Percentiles rank a stretch among this genome's conserved stretches.
phyloP scores from a whole-genome alignment of 2,797 vertebrate species.

The Streptopelia turtur region DNA sequence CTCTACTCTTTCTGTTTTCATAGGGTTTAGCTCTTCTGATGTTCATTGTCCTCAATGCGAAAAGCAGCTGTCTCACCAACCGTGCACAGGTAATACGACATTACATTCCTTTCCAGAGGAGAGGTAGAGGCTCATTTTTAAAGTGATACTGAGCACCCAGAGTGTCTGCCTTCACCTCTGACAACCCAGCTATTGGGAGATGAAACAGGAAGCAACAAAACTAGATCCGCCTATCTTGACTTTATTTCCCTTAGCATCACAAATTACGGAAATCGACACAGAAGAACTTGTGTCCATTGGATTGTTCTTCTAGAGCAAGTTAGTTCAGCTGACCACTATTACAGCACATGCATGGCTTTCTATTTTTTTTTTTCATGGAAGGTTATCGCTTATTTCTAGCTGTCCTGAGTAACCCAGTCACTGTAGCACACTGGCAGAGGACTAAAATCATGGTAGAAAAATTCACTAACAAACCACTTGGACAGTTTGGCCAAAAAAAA shows the following conservation, averaged over 20 bases:
- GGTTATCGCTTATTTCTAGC: neutral
- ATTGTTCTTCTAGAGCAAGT: neutral
- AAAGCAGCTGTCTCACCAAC: neutral
- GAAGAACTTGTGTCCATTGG: neutral
- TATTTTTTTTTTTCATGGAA: neutral
- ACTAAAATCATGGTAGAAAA: neutral
- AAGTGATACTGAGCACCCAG: neutral
- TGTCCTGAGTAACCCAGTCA: neutral
- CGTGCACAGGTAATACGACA: accelerated
- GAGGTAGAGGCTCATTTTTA: neutral
- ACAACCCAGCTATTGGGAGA: neutral
- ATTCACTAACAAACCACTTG: neutral
- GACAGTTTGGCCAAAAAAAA: neutral
- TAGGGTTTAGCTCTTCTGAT: neutral
- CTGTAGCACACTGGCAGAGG: neutral
- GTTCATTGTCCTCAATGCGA: neutral
- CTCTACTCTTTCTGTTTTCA: neutral
- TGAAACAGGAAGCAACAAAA: neutral
- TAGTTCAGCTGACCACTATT: neutral
- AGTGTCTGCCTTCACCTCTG: neutral
- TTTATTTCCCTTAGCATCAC: neutral
- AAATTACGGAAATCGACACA: neutral
- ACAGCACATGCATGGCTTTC: neutral
- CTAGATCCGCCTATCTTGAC: neutral
- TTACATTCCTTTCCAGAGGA: neutral